Evolutionary conservation across 2,797 vertebrate genomes (phyloP).

Genomic region (Columba guinea): DNA sequence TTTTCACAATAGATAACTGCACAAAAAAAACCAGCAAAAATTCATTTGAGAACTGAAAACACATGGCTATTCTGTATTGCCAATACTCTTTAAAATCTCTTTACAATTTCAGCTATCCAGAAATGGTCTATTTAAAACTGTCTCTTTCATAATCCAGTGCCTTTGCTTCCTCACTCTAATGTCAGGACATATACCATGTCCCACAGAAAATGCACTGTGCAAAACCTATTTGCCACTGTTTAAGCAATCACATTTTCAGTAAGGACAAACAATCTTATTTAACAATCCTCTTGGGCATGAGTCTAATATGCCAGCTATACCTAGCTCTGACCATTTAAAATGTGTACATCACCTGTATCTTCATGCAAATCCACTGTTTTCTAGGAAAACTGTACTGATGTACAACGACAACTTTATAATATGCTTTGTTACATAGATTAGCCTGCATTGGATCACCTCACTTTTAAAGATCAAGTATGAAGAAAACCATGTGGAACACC

Average conservation of each 20-base stretch:
- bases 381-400: not conserved
- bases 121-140: not conserved
- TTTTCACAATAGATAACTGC: not conserved
- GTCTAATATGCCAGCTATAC: not conserved
- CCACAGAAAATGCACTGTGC: not conserved
- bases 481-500: not conserved
- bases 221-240: not conserved
- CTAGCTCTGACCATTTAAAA: not conserved
- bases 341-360: not conserved
- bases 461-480: not conserved
- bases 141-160: not conserved
- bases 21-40: not conserved
- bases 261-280: not conserved
- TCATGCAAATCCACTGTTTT: not conserved
- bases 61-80: accelerated
- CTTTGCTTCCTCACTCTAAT: not conserved
- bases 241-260: not conserved
- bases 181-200: not conserved
- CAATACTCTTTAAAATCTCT: not conserved
- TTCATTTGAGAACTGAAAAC: not conserved
- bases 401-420: not conserved
- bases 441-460: not conserved
- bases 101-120: not conserved
- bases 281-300: not conserved
- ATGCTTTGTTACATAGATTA: not conserved